A percentile compares a stretch with the other conserved stretches of the same genome.
phyloP scores from a whole-genome alignment of 2,888 invertebrate species.

The Geotrupes spiniger region DNA sequence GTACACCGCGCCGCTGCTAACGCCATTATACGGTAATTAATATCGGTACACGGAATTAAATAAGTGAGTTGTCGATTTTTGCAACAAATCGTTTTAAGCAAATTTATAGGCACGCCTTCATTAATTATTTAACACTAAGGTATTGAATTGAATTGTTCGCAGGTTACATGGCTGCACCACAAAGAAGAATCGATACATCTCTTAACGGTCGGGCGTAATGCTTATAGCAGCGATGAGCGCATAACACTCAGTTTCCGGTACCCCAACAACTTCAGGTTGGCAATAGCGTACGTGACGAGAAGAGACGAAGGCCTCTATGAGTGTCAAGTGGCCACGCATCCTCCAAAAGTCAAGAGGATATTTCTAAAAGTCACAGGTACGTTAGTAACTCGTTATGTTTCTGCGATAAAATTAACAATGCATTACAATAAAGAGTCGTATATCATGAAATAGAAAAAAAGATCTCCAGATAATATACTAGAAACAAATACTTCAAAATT shows the following conservation, averaged over 20 bases:
- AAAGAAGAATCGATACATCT: conserved; percentile 57
- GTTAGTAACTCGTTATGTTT: background rate
- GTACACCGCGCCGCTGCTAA: too few relatives aligned
- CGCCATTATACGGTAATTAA: too few relatives aligned
- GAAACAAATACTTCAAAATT: too few relatives aligned
- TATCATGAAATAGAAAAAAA: background rate
- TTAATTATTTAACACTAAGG: too few relatives aligned
- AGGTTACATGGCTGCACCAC: conserved; percentile 63
- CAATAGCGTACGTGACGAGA: conserved; percentile 58
- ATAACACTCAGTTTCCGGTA: conserved; percentile 59
- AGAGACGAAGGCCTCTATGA: conserved; percentile 63
- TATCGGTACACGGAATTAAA: too few relatives aligned
- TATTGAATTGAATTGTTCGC: conserved; percentile 31
- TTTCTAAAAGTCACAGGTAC: conserved; percentile 56
- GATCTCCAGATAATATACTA: too few relatives aligned
- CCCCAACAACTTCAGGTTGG: conserved; percentile 63
- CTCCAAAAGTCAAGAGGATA: conserved; percentile 59
- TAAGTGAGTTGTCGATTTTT: too few relatives aligned
- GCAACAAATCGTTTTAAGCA: too few relatives aligned
- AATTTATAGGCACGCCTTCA: too few relatives aligned
- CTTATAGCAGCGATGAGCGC: conserved; percentile 59
- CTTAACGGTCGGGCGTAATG: conserved; percentile 57
- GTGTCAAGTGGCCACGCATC: conserved; percentile 64
- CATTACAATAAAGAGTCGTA: background rate
- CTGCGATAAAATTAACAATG: background rate